Conservation (phyloP, 2,888 invertebrate species). For the Zonitis immaculata region DNA sequence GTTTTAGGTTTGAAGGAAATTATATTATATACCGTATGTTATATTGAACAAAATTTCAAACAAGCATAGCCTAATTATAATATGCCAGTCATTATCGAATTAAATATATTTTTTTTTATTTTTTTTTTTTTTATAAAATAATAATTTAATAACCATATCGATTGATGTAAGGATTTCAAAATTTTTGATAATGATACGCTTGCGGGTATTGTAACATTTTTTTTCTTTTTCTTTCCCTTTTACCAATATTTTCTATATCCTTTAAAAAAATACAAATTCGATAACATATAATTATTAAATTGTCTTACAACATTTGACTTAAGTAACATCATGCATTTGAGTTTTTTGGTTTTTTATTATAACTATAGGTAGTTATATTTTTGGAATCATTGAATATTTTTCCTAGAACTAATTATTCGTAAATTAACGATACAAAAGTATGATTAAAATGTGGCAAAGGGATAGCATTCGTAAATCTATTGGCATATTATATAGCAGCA, state of each 20-base stretch:
- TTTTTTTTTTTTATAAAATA: conserved; percentile 14
- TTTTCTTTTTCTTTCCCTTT: not conserved
- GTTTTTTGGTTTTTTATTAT: too few species aligned
- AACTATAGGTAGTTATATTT: too few species aligned
- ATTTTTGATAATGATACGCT: not conserved
- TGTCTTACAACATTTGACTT: not conserved
- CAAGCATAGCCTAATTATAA: too few species aligned
- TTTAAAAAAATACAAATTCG: not conserved
- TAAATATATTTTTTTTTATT: conserved; percentile 22
- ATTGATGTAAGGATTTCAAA: conserved; percentile 12
- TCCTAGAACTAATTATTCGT: too few species aligned
- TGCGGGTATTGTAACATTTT: not conserved
- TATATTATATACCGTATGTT: not conserved
- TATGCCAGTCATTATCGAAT: conserved; percentile 24
- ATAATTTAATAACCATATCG: conserved; percentile 29
- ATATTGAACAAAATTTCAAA: not conserved
- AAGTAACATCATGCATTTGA: not conserved
- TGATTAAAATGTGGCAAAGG: too few species aligned
- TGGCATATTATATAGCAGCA: too few species aligned
- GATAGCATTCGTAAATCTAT: too few species aligned
- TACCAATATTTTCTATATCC: not conserved
- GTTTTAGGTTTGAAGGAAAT: not conserved
- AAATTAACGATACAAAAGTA: too few species aligned
- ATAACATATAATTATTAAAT: not conserved
- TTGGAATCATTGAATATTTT: too few species aligned